A percentile compares a stretch with the other conserved stretches of the same genome.
These are phyloP conservation scores for Anolis apletophallus DNA, from an alignment of 2,797 vertebrate species.

Conservation along the genomic window DNA sequence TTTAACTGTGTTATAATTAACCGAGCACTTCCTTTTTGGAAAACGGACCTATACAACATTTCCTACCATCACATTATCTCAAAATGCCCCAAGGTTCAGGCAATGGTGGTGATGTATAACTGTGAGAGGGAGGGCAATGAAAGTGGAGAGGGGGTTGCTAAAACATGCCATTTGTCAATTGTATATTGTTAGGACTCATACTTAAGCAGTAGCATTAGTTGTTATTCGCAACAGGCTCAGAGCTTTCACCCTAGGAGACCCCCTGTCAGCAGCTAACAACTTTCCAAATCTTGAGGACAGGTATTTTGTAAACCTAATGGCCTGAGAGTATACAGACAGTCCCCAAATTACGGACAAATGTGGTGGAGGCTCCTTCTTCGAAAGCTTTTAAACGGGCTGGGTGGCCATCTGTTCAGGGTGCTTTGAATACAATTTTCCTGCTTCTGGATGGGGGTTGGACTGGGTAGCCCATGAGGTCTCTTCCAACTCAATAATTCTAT, in stretches of 20 bases:
- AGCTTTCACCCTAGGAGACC: background rate
- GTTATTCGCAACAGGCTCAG: background rate
- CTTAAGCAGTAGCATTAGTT: background rate
- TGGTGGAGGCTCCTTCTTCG: no score
- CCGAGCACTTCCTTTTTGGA: background rate
- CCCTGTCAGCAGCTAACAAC: background rate
- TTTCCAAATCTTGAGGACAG: background rate
- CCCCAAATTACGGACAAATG: no score
- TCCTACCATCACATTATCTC: background rate
- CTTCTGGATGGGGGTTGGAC: no score
- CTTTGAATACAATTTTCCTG: no score
- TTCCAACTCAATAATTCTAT: no score
- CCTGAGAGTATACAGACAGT: no score
- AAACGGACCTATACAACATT: background rate
- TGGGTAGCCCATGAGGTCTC: no score
- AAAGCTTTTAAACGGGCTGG: no score
- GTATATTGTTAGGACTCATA: background rate
- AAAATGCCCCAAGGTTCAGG: conserved; percentile 19
- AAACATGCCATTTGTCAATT: background rate
- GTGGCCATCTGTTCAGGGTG: no score
- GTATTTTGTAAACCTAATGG: background rate
- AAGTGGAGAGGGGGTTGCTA: background rate
- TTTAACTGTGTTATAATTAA: conserved; percentile 1
- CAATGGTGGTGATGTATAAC: background rate
- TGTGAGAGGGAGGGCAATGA: background rate